Conservation (phyloP, 2,888 invertebrate species). For the Nephrotoma appendiculata region DNA sequence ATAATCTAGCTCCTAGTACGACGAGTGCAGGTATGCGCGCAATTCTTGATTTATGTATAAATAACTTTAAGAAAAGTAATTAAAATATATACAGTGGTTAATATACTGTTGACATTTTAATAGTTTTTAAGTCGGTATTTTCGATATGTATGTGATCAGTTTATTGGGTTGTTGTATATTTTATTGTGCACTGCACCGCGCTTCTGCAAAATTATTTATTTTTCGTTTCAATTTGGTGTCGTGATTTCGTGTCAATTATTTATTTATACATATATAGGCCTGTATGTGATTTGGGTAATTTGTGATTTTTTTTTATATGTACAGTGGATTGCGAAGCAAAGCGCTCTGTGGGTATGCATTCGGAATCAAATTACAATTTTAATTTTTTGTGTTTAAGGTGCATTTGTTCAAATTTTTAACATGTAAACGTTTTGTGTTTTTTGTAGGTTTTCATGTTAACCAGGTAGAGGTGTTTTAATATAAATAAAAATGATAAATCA, state of each 20-base stretch:
- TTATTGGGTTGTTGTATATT: background rate
- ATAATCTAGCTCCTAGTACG: background rate
- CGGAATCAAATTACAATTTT: background rate
- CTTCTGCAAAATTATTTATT: background rate
- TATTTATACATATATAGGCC: background rate
- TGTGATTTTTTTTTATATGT: background rate
- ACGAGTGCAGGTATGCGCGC: background rate
- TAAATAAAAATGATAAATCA: too few species aligned
- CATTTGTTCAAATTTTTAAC: too few species aligned
- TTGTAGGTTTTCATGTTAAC: too few species aligned
- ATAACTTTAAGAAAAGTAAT: background rate
- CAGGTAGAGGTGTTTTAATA: too few species aligned
- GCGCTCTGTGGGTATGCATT: background rate
- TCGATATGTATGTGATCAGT: background rate
- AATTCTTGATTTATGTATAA: background rate
- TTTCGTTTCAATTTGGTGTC: background rate
- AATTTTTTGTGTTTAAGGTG: background rate
- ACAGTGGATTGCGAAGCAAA: background rate
- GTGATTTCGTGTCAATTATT: background rate
- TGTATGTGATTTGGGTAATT: background rate
- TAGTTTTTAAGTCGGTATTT: background rate
- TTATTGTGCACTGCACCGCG: background rate
- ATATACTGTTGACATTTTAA: background rate
- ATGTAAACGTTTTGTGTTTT: too few species aligned
- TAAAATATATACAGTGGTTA: background rate